Evolutionary conservation across 2,113 vertebrate species (phyloP).

Genomic region (Sinocyclocheilus maitianheensis): DNA sequence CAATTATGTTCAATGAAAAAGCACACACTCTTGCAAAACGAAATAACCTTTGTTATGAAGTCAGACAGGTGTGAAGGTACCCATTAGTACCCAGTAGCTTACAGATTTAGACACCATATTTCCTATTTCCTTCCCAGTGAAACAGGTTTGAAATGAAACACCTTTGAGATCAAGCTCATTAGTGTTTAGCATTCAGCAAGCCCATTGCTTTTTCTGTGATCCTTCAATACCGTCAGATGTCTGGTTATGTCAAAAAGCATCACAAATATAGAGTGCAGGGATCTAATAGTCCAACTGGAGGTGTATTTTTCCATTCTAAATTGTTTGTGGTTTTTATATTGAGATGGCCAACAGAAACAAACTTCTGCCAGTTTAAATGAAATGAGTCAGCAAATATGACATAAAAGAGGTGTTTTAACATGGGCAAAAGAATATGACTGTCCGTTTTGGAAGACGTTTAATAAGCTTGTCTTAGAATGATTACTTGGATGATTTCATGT

Average conservation of each 20-base stretch:
- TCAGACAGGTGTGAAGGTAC: not conserved
- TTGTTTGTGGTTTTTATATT: constrained; percentile 32
- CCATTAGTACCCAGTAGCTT: not conserved
- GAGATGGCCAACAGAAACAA: constrained; percentile 51
- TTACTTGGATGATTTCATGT: not conserved
- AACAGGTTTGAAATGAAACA: not conserved
- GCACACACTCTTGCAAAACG: not conserved
- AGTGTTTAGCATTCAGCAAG: not conserved
- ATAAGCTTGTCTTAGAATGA: not conserved
- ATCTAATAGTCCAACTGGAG: not conserved
- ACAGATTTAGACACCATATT: not conserved
- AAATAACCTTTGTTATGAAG: not conserved
- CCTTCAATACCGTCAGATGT: not conserved
- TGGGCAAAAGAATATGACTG: not conserved
- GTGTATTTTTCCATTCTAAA: constrained; percentile 42
- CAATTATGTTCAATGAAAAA: not conserved
- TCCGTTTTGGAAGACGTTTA: constrained; percentile 1
- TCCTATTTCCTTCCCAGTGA: not conserved
- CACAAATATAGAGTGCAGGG: not conserved
- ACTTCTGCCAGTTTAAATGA: constrained; percentile 22
- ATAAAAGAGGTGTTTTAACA: constrained; percentile 19
- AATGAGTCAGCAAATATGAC: constrained; percentile 34
- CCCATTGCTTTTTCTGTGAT: not conserved
- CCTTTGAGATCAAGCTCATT: not conserved
- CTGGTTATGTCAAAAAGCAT: constrained; percentile 1